Percentiles rank a stretch among this genome's conserved stretches.
Conservation (phyloP, 1,140 invertebrate genomes). For the Solenopsis fugax region DNA sequence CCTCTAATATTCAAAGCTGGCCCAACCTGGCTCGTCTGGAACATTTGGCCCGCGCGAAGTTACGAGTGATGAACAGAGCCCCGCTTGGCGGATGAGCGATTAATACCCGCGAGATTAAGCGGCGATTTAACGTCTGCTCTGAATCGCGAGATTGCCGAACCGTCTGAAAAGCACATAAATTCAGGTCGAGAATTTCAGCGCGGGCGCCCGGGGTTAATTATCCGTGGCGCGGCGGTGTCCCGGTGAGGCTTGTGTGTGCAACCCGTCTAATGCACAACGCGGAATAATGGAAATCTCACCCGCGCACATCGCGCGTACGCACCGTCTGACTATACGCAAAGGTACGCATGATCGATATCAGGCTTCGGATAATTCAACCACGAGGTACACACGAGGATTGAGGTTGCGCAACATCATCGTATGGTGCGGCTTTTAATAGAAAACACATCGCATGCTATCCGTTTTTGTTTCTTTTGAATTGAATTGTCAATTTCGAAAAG, state of each 20-base stretch:
- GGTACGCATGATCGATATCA: conserved; percentile 52
- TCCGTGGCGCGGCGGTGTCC: conserved; percentile 47
- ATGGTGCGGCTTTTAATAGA: not conserved
- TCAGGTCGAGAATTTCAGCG: conserved; percentile 40
- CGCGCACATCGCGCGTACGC: conserved; percentile 19
- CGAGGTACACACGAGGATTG: not conserved
- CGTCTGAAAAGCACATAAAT: conserved; percentile 56
- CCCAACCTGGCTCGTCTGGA: not conserved
- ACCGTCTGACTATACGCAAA: not conserved
- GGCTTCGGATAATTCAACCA: not conserved
- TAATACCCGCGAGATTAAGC: conserved; percentile 55
- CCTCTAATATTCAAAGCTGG: conserved; percentile 22
- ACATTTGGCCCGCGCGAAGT: conserved; percentile 13
- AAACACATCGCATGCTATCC: not conserved
- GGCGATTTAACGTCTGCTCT: conserved; percentile 46
- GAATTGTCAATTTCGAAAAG: too few relatives aligned
- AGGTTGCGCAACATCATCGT: not conserved
- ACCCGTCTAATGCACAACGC: conserved; percentile 36
- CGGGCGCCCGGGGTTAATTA: conserved; percentile 64
- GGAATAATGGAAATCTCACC: conserved; percentile 68
- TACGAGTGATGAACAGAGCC: conserved; percentile 37
- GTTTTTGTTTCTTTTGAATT: not conserved
- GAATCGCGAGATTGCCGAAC: conserved; percentile 52
- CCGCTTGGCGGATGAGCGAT: conserved; percentile 39
- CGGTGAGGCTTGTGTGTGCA: not conserved